Percentiles rank a stretch among this genome's conserved stretches.
Conservation (phyloP, 2,888 invertebrate species). For the Mesorhabditis belari region DNA sequence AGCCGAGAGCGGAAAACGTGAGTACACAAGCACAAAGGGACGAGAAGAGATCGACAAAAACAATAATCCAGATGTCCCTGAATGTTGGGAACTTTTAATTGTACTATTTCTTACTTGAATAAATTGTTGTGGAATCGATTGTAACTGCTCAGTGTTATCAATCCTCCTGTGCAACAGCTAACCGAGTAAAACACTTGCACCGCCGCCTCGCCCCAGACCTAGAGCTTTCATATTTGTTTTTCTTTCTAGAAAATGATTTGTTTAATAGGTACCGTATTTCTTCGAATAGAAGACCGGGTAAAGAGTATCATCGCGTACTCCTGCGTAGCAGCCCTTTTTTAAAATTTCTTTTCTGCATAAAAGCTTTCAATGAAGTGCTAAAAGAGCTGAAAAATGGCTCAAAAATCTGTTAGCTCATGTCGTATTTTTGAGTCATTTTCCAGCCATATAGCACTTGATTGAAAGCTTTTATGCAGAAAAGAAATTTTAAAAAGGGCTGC, state of each 20-base stretch:
- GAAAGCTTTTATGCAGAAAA: too few relatives aligned
- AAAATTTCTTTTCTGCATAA: too few relatives aligned
- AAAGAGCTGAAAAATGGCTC: too few relatives aligned
- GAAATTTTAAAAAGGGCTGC: too few relatives aligned
- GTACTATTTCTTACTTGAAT: conserved; percentile 62
- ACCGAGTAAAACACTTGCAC: conserved; percentile 81
- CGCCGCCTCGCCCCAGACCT: conserved; percentile 77
- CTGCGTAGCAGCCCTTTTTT: too few relatives aligned
- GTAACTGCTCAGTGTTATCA: conserved; percentile 76
- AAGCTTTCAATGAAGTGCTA: too few relatives aligned
- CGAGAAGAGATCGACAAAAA: conserved; percentile 70
- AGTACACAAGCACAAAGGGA: conserved; percentile 75
- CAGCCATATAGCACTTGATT: too few relatives aligned
- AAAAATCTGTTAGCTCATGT: too few relatives aligned
- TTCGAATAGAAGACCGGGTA: too few relatives aligned
- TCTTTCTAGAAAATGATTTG: not conserved
- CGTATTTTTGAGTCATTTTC: too few relatives aligned
- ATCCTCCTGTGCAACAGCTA: conserved; percentile 78
- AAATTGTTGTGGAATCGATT: conserved; percentile 78
- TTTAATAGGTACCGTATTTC: too few relatives aligned
- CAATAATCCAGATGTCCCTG: conserved; percentile 71
- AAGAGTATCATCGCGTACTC: too few relatives aligned
- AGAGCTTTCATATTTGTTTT: conserved; percentile 2
- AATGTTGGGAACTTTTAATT: not conserved
- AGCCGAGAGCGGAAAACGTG: conserved; percentile 75